phyloP scores from a whole-genome alignment of 2,888 invertebrate species.

The Pandemis corylana region DNA sequence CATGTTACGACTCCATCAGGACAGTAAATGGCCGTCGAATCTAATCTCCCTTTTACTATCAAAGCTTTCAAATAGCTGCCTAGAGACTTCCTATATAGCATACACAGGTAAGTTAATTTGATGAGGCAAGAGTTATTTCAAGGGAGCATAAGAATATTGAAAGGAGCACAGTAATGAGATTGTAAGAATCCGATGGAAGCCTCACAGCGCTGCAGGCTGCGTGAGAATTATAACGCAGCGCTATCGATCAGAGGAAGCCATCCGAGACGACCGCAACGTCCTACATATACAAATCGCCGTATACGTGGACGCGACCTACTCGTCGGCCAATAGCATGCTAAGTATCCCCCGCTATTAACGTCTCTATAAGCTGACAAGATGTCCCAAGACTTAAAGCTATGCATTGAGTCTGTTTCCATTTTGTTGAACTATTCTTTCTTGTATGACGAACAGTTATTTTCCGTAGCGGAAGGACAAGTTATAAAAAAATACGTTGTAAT shows the following conservation, averaged over 20 bases:
- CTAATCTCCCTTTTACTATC: not conserved
- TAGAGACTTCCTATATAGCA: too few species aligned
- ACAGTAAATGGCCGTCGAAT: not conserved
- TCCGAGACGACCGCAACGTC: slow-evolving; percentile 37
- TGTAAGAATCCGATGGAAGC: slow-evolving; percentile 38
- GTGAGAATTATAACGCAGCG: slow-evolving; percentile 29
- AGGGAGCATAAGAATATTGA: not conserved
- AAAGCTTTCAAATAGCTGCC: not conserved
- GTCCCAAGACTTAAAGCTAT: not conserved
- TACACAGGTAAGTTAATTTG: too few species aligned
- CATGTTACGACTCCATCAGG: slow-evolving; percentile 19
- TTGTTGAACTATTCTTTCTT: not conserved
- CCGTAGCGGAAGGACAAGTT: not conserved
- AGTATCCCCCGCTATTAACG: not conserved
- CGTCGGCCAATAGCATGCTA: slow-evolving; percentile 14
- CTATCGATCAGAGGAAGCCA: slow-evolving; percentile 41
- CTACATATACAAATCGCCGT: slow-evolving; percentile 32
- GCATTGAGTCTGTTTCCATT: not conserved
- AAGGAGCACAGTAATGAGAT: slow-evolving; percentile 37
- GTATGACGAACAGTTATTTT: not conserved
- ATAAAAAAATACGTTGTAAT: not conserved
- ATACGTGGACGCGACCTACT: slow-evolving; percentile 6
- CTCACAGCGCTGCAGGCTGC: slow-evolving; percentile 30
- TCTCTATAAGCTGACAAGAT: not conserved
- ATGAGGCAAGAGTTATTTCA: too few species aligned